Conservation (phyloP, 2,888 invertebrate species). For the Ctenicera cuprea region DNA sequence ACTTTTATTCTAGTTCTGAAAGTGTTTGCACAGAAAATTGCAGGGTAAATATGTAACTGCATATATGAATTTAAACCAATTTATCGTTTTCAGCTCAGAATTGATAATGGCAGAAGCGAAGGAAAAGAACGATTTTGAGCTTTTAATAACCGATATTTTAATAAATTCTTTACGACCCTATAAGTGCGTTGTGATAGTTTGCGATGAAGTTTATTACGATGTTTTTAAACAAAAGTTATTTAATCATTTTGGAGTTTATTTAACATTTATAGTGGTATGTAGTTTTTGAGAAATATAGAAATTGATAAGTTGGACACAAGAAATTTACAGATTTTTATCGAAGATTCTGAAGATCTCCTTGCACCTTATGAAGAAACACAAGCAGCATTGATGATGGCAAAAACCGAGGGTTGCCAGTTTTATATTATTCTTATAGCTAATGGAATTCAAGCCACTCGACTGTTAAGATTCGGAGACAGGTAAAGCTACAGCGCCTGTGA, state of each 20-base stretch:
- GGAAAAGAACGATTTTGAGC: conserved; percentile 54
- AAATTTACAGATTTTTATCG: conserved; percentile 75
- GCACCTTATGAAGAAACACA: conserved; percentile 78
- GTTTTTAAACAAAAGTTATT: conserved; percentile 75
- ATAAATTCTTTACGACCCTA: conserved; percentile 65
- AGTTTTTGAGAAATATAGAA: conserved; percentile 13
- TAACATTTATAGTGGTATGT: conserved; percentile 76
- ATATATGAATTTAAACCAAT: conserved; percentile 21
- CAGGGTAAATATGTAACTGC: conserved; percentile 22
- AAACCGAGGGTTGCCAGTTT: conserved; percentile 80
- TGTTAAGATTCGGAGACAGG: conserved; percentile 84
- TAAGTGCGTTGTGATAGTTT: conserved; percentile 75
- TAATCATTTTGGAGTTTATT: conserved; percentile 67
- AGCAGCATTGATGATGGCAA: conserved; percentile 76
- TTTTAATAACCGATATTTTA: conserved; percentile 65
- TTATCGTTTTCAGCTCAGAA: conserved; percentile 29
- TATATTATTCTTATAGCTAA: conserved; percentile 84
- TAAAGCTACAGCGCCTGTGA: too few species aligned
- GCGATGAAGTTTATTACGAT: conserved; percentile 75
- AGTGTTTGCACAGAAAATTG: not conserved
- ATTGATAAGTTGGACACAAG: conserved; percentile 1
- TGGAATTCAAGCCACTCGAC: conserved; percentile 80
- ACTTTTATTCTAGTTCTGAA: not conserved
- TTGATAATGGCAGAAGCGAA: conserved; percentile 35
- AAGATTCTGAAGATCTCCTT: conserved; percentile 79